phyloP scores from a whole-genome alignment of 2,888 invertebrate genomes.

The Acrobasis repandana region DNA sequence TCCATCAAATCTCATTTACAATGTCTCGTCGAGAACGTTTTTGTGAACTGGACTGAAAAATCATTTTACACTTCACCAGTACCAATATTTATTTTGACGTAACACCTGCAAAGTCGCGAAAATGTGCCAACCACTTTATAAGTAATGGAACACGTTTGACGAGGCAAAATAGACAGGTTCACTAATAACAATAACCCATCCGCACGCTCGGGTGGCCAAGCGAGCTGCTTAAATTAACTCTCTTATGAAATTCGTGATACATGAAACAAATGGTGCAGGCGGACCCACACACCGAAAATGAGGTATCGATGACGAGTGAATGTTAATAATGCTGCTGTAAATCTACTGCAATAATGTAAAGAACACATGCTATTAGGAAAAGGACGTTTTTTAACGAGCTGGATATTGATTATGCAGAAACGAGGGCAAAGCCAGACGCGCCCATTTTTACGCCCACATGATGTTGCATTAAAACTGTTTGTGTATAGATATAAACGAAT shows the following conservation, averaged over 20 bases:
- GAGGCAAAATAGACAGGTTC: slow-evolving; percentile 40
- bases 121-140: slow-evolving; percentile 46
- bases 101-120: slow-evolving; percentile 52
- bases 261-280: slow-evolving; percentile 42
- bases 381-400: slow-evolving; percentile 13
- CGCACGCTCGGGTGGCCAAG: slow-evolving; percentile 59
- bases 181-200: slow-evolving; percentile 41
- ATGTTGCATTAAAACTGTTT: neutral
- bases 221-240: slow-evolving; percentile 56
- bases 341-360: slow-evolving; percentile 20
- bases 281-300: slow-evolving; percentile 21
- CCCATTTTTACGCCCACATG: slow-evolving; percentile 38
- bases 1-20: slow-evolving; percentile 44
- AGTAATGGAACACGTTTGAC: slow-evolving; percentile 41
- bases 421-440: slow-evolving; percentile 43
- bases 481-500: neutral
- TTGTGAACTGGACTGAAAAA: slow-evolving; percentile 47
- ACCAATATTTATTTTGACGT: slow-evolving; percentile 54
- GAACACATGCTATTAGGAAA: slow-evolving; percentile 18
- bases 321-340: slow-evolving; percentile 6
- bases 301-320: slow-evolving; percentile 15
- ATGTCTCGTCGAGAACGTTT: slow-evolving; percentile 48
- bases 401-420: slow-evolving; percentile 39
- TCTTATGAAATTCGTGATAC: slow-evolving; percentile 56
- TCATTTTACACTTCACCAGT: slow-evolving; percentile 59